Percentiles rank a stretch among this genome's conserved stretches.
phyloP scores from a whole-genome alignment of 2,113 vertebrate genomes.

The Notechis scutatus region DNA sequence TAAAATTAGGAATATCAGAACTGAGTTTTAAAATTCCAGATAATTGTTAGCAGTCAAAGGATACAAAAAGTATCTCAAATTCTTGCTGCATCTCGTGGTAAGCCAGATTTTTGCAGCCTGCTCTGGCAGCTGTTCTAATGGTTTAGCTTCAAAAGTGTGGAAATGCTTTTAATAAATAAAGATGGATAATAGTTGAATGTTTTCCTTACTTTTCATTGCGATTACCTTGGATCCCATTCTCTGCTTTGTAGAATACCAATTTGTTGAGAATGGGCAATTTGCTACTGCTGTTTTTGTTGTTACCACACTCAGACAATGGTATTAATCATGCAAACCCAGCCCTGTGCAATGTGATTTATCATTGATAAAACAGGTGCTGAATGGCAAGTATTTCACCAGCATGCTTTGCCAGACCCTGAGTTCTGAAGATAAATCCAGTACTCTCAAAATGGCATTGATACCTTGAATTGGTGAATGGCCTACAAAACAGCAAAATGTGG shows the following conservation, averaged over 20 bases:
- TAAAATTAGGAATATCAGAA: background rate
- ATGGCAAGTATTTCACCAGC: conserved; percentile 62
- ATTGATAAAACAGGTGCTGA: conserved; percentile 68
- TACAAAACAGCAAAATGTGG: conserved; percentile 70
- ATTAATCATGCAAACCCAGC: conserved; percentile 75
- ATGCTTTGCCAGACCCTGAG: conserved; percentile 63
- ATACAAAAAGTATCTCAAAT: background rate
- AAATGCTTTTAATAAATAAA: background rate
- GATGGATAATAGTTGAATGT: rapidly evolving
- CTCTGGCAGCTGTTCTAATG: background rate
- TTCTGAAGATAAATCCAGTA: conserved; percentile 68
- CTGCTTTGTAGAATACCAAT: conserved; percentile 37
- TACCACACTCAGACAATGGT: conserved; percentile 64
- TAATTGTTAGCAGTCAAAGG: background rate
- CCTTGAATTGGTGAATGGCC: conserved; percentile 68
- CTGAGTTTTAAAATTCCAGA: background rate
- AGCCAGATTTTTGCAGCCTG: background rate
- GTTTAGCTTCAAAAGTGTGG: background rate
- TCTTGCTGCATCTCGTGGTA: background rate
- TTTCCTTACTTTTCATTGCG: background rate
- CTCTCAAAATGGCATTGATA: conserved; percentile 59
- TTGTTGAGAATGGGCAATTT: conserved; percentile 44
- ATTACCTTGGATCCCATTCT: conserved; percentile 20
- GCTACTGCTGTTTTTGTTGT: conserved; percentile 58
- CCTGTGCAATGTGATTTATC: conserved; percentile 77